Evolutionary conservation across 35 echinoderm and acorn worm species (phyloP), one percentile per base, ranked within the genome.

Genomic region (Heliocidaris tuberculata): DNA sequence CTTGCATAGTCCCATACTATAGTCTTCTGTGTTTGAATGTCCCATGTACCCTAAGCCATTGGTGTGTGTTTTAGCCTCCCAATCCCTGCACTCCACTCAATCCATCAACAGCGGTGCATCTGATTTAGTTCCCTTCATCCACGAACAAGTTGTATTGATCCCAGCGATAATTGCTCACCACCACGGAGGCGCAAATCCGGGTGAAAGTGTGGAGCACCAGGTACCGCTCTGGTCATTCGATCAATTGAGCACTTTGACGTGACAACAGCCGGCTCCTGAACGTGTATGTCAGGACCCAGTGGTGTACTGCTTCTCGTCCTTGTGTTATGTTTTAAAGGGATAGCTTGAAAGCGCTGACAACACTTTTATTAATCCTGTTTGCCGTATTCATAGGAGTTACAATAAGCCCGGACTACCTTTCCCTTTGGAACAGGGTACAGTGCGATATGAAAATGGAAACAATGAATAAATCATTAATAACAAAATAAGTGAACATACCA

Each of bases 111-210:
- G 65, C 65, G 21, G 65, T n/a, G 65, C 65, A 78, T 78, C 65
- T 78, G 65, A 78, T 78, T 78, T 78, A 78, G 65, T 78, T 78
- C 65, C 65, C 17, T 24, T 78, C 65, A 78, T 78, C 65, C 65
- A 78, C 65, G 65, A n/a, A 78, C 65, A 78, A 78, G 65, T 78
- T 78, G 65, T 78, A 78, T 78, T 78, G 65, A 78, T 78, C 65
- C 65, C 65, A 13, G 65, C 27, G 65, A 78, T 78, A 78, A 78
- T 78, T 78, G 65, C 65, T 78, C 27, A 78, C 65, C 24, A 78
- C 65, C 65, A 8, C 27, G 27, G 65, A 78, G 65, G 65, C 65
- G 21, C 65, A 78, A 78, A 78, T 78, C 65, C 65, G 65, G 27
- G 21, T 24, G 65, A 78, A 78, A 78, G 65, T 78, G 65, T 24